phyloP scores from a whole-genome alignment of 2,888 invertebrate genomes.

The Acanthosoma haemorrhoidale region DNA sequence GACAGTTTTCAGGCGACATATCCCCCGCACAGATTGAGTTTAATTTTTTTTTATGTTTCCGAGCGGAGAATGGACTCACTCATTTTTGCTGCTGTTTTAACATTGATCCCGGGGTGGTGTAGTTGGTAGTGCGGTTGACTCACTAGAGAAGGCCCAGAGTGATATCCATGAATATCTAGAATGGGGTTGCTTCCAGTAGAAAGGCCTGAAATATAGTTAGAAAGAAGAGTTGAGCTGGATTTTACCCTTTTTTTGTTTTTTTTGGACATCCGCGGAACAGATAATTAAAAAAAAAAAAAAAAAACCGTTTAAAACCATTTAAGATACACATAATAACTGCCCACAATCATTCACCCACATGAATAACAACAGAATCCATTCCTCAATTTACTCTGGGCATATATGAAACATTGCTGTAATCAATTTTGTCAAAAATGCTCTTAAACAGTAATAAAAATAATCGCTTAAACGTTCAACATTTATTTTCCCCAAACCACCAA shows the following conservation, averaged over 20 bases:
- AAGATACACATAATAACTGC: background rate
- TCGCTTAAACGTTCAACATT: background rate
- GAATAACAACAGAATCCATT: background rate
- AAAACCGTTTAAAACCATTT: conserved; percentile 12
- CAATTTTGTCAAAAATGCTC: conserved; percentile 5
- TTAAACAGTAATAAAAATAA: background rate
- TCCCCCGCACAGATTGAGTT: background rate
- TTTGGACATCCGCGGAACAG: conserved; percentile 20
- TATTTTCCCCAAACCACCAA: background rate
- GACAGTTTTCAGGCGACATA: background rate
- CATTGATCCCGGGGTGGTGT: conserved; percentile 22
- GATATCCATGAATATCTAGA: conserved; percentile 24
- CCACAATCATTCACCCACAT: background rate
- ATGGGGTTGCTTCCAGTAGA: conserved; percentile 24
- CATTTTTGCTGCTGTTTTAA: conserved; percentile 24
- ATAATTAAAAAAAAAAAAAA: background rate
- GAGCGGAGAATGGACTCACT: conserved; percentile 17
- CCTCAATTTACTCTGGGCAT: background rate
- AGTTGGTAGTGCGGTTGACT: conserved; percentile 23
- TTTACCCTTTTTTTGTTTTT: conserved; percentile 11
- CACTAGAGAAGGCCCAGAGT: conserved; percentile 13
- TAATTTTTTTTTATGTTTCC: conserved; percentile 1
- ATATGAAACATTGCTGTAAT: background rate
- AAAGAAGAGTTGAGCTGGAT: conserved; percentile 22
- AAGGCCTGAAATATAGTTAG: conserved; percentile 24